Conservation (phyloP, 2,797 vertebrate genomes). For the Danio kyathit region DNA sequence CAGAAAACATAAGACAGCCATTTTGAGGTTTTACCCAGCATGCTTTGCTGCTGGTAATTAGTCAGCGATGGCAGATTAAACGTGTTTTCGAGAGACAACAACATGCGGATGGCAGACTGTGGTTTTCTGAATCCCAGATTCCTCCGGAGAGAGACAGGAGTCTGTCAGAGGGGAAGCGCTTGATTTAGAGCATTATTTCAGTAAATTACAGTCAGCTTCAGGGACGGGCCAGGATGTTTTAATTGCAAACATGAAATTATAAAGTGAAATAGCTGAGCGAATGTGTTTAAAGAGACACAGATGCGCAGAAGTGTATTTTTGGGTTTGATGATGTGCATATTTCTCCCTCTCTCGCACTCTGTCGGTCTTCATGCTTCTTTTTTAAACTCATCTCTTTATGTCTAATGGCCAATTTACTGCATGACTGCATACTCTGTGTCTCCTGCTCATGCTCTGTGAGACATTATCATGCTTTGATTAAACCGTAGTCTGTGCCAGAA, state of each 20-base stretch:
- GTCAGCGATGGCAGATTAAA: slow-evolving; percentile 78
- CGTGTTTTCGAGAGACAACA: slow-evolving; percentile 79
- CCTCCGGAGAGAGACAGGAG: slow-evolving; percentile 77
- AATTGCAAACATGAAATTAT: slow-evolving; percentile 84
- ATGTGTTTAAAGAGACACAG: slow-evolving; percentile 76
- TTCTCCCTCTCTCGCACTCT: slow-evolving; percentile 12
- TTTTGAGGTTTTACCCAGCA: slow-evolving; percentile 74
- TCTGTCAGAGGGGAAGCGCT: slow-evolving; percentile 77
- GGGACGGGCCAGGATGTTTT: slow-evolving; percentile 77
- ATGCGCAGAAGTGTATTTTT: slow-evolving; percentile 72
- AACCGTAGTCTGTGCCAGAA: slow-evolving; percentile 47
- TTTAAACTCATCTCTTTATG: slow-evolving; percentile 59
- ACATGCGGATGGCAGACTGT: slow-evolving; percentile 78
- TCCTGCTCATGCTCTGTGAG: slow-evolving; percentile 51
- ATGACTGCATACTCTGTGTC: slow-evolving; percentile 57
- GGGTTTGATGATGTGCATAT: slow-evolving; percentile 66
- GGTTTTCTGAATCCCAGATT: slow-evolving; percentile 78
- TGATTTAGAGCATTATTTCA: slow-evolving; percentile 82
- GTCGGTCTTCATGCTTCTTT: slow-evolving; percentile 32
- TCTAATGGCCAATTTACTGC: slow-evolving; percentile 67
- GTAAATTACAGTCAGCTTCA: slow-evolving; percentile 74
- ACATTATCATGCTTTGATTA: slow-evolving; percentile 62
- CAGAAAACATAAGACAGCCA: slow-evolving; percentile 76
- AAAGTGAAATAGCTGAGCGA: slow-evolving; percentile 73
- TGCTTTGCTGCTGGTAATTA: slow-evolving; percentile 79